Evolutionary conservation across 2,113 vertebrate genomes (phyloP), one percentile per base, ranked within the genome.

Genomic region (Paraplagusia blochii): DNA sequence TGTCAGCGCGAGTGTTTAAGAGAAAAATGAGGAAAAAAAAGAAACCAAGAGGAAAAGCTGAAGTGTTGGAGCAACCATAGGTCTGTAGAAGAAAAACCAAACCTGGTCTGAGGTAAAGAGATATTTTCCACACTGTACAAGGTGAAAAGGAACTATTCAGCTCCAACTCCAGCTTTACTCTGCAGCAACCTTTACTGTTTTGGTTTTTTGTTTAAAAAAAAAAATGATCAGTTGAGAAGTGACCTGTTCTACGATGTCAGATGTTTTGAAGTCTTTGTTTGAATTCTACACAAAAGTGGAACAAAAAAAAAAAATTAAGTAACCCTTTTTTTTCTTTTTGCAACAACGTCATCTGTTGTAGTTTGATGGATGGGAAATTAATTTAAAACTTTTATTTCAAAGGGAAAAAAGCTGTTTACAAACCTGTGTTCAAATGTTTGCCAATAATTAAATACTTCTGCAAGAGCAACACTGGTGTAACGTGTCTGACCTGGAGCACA

Each of bases 41-140:
- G 71, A 53, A 68, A 1, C 38, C 47, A 84, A 87, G 82, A 90
- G 87, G 87, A 88, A 87, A 87, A 89, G 88, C 89, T 90, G 88
- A 63, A 76, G 63, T 85, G 72, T 88, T 82, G 62, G 53, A 79
- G 69, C 69, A 81, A 80, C 85, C 86, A 60, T 81, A 80, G 77
- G 67, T 64, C 74, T 81, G 87, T 83, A 81, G 67, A 45, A 84
- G 80, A 83, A 74, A 81, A 74, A 81, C 66, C 51, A 59, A 79
- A 84, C 69, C 77, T 80, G 82, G 77, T 82, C 76, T 80, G 79
- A 74, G 69, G 44, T 53, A 61, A 66, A 77, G 63, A 74, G 70
- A 63, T 35, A 3, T 60, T 71, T 52, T 73, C 60, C 74, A 54
- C 46, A 70, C 15, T 14, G 42, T 42, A 50, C 53, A 17, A 35